Conservation (phyloP, 2,888 invertebrate genomes). For the Rotaria socialis region DNA sequence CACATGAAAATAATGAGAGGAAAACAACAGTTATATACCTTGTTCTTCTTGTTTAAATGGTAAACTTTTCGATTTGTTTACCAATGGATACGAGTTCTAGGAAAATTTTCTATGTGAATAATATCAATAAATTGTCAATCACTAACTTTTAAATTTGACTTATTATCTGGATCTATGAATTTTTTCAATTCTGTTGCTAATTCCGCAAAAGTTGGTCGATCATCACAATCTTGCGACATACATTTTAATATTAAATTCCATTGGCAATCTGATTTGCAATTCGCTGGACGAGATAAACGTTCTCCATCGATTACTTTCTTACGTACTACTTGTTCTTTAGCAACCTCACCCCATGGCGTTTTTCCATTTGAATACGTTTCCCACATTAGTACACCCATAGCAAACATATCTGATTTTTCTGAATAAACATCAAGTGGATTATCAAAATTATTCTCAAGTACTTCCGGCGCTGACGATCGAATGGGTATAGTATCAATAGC, state of each 20-base stretch:
- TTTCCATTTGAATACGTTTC: background rate
- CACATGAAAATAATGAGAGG: background rate
- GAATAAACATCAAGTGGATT: background rate
- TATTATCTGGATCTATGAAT: background rate
- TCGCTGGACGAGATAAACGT: background rate
- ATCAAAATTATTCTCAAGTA: background rate
- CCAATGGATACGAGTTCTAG: background rate
- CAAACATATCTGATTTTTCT: background rate
- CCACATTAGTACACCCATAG: constrained; percentile 8
- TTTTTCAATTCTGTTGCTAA: background rate
- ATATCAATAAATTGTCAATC: background rate
- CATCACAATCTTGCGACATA: background rate
- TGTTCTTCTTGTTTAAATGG: background rate
- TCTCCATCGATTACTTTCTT: background rate
- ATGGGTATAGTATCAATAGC: background rate
- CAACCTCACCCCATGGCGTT: background rate
- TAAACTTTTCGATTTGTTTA: background rate
- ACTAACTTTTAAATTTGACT: background rate
- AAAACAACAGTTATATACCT: too few relatives aligned
- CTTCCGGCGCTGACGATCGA: background rate
- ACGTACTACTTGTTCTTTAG: background rate
- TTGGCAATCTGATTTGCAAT: background rate
- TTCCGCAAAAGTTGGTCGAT: background rate
- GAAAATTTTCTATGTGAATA: background rate
- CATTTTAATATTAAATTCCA: background rate